phyloP scores from a whole-genome alignment of 2,888 invertebrate genomes.

The Steinernema hermaphroditum region DNA sequence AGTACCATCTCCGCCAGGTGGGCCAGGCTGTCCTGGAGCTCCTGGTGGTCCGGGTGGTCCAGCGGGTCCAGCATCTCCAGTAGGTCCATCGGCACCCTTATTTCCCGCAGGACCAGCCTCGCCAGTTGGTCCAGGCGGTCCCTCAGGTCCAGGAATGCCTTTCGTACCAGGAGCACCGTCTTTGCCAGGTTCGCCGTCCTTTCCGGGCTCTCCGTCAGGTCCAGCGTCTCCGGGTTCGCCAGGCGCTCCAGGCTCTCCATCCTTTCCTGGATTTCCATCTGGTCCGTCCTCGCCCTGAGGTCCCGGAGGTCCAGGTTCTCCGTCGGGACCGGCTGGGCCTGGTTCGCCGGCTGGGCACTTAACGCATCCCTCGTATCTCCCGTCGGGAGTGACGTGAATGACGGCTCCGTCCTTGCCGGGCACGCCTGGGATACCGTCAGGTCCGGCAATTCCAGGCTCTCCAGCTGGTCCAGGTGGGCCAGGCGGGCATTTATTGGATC shows the following conservation, averaged over 20 bases:
- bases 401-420: not conserved
- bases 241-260: not conserved
- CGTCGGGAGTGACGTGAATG: not conserved
- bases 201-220: not conserved
- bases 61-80: conserved; percentile 49
- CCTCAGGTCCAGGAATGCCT: not conserved
- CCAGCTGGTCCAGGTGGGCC: conserved; percentile 27
- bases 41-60: conserved; percentile 55
- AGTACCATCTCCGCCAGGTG: not conserved
- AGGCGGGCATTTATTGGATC: not conserved
- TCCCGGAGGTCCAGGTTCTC: not conserved
- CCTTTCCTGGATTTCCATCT: not conserved
- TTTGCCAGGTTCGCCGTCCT: conserved; percentile 7
- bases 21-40: not conserved
- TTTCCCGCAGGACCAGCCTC: conserved; percentile 35
- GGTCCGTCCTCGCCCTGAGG: not conserved
- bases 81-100: conserved; percentile 22
- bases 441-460: conserved; percentile 37
- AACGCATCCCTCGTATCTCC: not conserved
- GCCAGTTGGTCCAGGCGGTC: conserved; percentile 1
- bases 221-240: not conserved
- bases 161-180: not conserved
- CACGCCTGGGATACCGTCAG: conserved; percentile 6
- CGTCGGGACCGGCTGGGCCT: not conserved
- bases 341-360: not conserved